Base-by-base conservation (phyloP, 2,888 invertebrate genomes). In the Cecidostiba fungosa region DNA sequence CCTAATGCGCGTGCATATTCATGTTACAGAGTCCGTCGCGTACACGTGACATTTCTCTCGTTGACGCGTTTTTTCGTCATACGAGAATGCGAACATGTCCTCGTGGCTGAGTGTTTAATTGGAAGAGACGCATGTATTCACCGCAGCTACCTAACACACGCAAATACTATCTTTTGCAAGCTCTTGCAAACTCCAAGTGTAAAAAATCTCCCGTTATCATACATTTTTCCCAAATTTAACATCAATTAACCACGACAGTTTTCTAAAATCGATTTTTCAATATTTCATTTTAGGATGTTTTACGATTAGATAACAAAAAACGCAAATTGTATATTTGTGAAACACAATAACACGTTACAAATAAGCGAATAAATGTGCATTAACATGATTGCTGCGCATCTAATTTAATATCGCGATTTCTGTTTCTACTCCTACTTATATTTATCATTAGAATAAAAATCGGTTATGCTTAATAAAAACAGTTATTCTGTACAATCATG, bases 61-160 rank as follows among this genome's bases (percentile, higher is more conserved):
- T 82, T 82, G 81, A 73, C 77, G 50, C 77, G 81, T 85, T 82
- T 85, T 85, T 85, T 81, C 77, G 70, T 81, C 77, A 82, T n/a
- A 77, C 39, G 72, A 77, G 81, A 77, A 81, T 54, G 62, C 81
- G 78, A 82, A 85, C 69, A 82, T 85, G 78, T 72, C 62, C 47
- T 73, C 74, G 50, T 77, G 43, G 26, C 73, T 70, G 73, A 54
- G 72, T 66, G 85, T 62, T 82, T 85, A 82, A 85, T 80, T 85
- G 80, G 82, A 85, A 82, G 78, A 84, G 77, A 83, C 77, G 70
- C 77, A 76, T 70, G 77, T 77, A 82, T 77, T 76, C 73, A 62
- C 29, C 23, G 81, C 66, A 85, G 79, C 54, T 80, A 59, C 6
- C 14, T 54, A 29, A 43, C 72, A 74, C 79, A 74, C 69, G 54